These are phyloP conservation scores for Antechinus stuartii DNA, from an alignment of 2,113 vertebrate species.

Conservation along the genomic window DNA sequence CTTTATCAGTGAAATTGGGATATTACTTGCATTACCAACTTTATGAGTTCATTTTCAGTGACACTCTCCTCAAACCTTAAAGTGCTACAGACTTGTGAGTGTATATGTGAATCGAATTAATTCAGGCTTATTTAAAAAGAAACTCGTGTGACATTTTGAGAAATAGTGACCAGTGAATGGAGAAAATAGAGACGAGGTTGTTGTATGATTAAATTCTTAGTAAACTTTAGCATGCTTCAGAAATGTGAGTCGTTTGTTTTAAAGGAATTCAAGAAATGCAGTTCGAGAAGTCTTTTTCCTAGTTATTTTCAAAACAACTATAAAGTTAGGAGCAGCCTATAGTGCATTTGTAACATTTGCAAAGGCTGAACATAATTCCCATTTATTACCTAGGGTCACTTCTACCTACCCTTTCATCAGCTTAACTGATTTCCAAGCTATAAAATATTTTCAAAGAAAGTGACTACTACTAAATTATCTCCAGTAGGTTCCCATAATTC, in stretches of 20 bases:
- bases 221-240: not conserved
- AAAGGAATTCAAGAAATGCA: constrained; percentile 27
- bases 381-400: not conserved
- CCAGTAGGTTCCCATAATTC: constrained; percentile 33
- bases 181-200: not conserved
- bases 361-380: not conserved
- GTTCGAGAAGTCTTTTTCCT: not conserved
- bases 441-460: constrained; percentile 40
- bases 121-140: constrained; percentile 17
- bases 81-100: not conserved
- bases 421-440: not conserved
- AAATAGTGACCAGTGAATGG: not conserved
- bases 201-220: not conserved
- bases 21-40: not conserved
- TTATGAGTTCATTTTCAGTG: not conserved
- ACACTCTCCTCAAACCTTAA: not conserved
- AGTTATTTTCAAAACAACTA: not conserved
- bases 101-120: constrained; percentile 9
- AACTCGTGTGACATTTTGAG: constrained; percentile 26
- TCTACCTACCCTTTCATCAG: not conserved
- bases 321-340: not conserved
- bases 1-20: not conserved
- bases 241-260: not conserved
- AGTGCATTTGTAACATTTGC: constrained; percentile 3
- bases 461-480: constrained; percentile 15